Base-by-base conservation (phyloP, 2,888 invertebrate species). In the Poecilobothrus nobilitatus region DNA sequence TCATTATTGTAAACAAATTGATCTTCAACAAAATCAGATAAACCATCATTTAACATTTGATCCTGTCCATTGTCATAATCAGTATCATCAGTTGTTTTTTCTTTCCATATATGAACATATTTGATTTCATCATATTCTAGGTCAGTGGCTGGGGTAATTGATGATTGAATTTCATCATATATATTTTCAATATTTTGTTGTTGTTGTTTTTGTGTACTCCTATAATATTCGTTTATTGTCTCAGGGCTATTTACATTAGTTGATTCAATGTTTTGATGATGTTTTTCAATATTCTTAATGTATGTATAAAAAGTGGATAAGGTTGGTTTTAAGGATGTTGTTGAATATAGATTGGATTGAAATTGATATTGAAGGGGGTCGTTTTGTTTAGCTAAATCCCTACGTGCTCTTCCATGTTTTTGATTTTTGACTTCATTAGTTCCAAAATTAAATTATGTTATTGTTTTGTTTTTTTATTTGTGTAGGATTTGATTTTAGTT, bases 231-330 rank as follows among this genome's bases (percentile, higher is more conserved):
- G 53, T 53, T 53, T 53, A 53, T 53, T 53, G 53, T 53, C 53
- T 53, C 53, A 18, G 53, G 53, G 53, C 53, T 53, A 53, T 53
- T 53, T 53, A 53, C 53, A 53, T 53, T 53, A 53, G 53, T 53
- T 6, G 53, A 53, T 53, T 53, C 53, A 53, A 18, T 53, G 18
- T 53, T n/a, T 15, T 53, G 53, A 53, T 53, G 53, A 18, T 53
- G 9, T 53, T 53, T 53, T 53, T 53, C 53, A 53, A 53, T 53
- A 53, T 53, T 53, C 18, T 53, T 53, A 53, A 53, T 53, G 15
- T 53, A 53, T 15, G 53, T 12, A 53, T 53, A 53, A 53, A 53
- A 53, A 18, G 53, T 18, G n/a, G 53, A 53, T 53, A 53, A 15
- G 53, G 12, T 12, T 15, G 53, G 53, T 53, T 53, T 53, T 18